Conservation (phyloP, 2,797 vertebrate species). For the Manis crassicaudata region DNA sequence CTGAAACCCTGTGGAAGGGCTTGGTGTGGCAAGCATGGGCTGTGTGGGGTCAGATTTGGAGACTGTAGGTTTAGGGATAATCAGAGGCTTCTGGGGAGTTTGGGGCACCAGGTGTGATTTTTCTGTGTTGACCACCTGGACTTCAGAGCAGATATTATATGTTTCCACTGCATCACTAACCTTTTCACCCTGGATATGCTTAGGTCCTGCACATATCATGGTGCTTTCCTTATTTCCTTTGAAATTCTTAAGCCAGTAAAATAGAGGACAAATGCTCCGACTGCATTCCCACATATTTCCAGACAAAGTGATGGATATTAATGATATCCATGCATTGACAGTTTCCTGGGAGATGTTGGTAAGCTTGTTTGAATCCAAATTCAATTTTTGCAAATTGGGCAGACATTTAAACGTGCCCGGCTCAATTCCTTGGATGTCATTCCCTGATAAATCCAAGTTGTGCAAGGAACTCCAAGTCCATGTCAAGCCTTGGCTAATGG, state of each 20-base stretch:
- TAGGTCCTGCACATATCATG: conserved; percentile 96
- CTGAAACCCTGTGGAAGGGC: conserved; percentile 87
- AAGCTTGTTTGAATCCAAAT: conserved; percentile 98
- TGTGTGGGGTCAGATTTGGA: conserved; percentile 86
- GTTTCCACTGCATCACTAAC: conserved; percentile 94
- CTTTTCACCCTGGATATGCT: conserved; percentile 96
- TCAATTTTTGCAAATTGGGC: conserved; percentile 96
- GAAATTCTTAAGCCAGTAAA: conserved; percentile 96
- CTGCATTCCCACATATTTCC: conserved; percentile 98
- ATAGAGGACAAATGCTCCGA: conserved; percentile 94
- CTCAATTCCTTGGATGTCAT: conserved; percentile 94
- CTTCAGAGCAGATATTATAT: conserved; percentile 93
- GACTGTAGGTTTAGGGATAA: conserved; percentile 88
- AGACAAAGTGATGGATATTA: conserved; percentile 95
- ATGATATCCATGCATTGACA: conserved; percentile 94
- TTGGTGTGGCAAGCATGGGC: conserved; percentile 80
- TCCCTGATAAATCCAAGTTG: conserved; percentile 97
- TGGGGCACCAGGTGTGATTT: conserved; percentile 86
- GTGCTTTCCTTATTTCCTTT: conserved; percentile 95
- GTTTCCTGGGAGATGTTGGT: conserved; percentile 96
- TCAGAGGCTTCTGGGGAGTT: conserved; percentile 86
- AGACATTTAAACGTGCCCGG: conserved; percentile 95
- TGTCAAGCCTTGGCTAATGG: conserved; percentile 93
- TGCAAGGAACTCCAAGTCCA: conserved; percentile 99
- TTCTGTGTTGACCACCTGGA: conserved; percentile 88